phyloP scores from a whole-genome alignment of 2,797 vertebrate species.

The Melanogrammus aeglefinus region DNA sequence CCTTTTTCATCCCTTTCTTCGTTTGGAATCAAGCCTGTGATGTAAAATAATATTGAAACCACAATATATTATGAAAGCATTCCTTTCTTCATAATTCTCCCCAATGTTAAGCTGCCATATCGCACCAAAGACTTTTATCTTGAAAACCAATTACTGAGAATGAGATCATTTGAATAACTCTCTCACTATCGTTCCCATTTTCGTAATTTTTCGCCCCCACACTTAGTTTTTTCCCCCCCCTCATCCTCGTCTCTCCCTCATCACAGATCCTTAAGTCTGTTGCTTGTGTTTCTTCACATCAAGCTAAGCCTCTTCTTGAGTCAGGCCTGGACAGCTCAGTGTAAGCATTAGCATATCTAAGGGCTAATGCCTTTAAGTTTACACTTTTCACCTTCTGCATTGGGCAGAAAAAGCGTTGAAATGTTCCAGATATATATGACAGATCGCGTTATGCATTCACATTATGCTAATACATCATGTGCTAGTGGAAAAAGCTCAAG shows the following conservation, averaged over 20 bases:
- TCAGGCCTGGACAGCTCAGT: neutral
- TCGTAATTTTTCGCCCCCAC: neutral
- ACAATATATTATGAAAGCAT: neutral
- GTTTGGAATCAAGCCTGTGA: neutral
- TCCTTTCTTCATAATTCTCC: neutral
- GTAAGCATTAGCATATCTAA: neutral
- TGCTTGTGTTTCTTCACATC: neutral
- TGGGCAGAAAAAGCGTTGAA: neutral
- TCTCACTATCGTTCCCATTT: neutral
- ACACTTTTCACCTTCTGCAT: neutral
- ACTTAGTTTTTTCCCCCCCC: neutral
- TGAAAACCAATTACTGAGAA: conserved; percentile 1
- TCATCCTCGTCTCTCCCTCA: neutral
- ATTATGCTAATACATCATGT: neutral
- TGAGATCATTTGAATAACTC: neutral
- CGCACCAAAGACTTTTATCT: neutral
- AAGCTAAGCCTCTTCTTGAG: neutral
- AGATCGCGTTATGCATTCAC: neutral
- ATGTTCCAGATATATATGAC: neutral
- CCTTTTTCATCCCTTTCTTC: neutral
- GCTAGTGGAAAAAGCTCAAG: neutral
- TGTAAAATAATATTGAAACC: neutral
- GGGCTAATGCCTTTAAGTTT: neutral
- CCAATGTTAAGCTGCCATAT: neutral
- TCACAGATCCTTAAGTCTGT: neutral